These are phyloP conservation scores for Cliona cf. orientalis DNA, from an alignment of 37 sponge, comb jelly and placozoan genomes.

Conservation along the genomic window DNA sequence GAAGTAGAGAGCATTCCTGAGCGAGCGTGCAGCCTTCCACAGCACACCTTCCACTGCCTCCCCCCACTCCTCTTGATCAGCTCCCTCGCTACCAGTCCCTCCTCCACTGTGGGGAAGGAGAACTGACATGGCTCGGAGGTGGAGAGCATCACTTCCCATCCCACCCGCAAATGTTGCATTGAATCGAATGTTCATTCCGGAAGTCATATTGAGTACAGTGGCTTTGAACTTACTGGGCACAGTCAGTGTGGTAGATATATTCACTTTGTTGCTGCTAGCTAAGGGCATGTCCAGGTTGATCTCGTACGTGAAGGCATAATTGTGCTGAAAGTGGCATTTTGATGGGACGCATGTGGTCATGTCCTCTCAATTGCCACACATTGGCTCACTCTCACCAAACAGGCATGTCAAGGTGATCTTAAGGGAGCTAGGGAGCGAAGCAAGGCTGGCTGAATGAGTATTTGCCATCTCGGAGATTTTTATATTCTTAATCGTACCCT, in stretches of 20 bases:
- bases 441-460: background rate
- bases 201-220: conserved; percentile 4
- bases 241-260: background rate
- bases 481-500: conserved; percentile 24
- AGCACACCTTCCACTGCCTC: background rate
- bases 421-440: conserved; percentile 25
- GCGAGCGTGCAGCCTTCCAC: background rate
- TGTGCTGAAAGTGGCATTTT: conserved; percentile 55
- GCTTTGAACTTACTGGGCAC: conserved; percentile 9
- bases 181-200: background rate
- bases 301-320: conserved; percentile 30
- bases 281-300: conserved; percentile 3
- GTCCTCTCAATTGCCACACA: conserved; percentile 44
- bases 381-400: conserved; percentile 39
- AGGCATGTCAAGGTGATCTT: conserved; percentile 40
- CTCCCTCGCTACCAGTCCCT: background rate
- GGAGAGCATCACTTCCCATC: conserved; percentile 37
- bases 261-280: background rate
- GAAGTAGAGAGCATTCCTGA: conserved; percentile 13
- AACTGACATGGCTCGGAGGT: conserved; percentile 8
- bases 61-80: conserved; percentile 13
- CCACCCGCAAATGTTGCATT: conserved; percentile 65
- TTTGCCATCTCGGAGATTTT: conserved; percentile 28
- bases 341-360: conserved; percentile 39
- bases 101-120: background rate